phyloP scores from a whole-genome alignment of 2,797 vertebrate genomes.

The Pyrocephalus nanus region DNA sequence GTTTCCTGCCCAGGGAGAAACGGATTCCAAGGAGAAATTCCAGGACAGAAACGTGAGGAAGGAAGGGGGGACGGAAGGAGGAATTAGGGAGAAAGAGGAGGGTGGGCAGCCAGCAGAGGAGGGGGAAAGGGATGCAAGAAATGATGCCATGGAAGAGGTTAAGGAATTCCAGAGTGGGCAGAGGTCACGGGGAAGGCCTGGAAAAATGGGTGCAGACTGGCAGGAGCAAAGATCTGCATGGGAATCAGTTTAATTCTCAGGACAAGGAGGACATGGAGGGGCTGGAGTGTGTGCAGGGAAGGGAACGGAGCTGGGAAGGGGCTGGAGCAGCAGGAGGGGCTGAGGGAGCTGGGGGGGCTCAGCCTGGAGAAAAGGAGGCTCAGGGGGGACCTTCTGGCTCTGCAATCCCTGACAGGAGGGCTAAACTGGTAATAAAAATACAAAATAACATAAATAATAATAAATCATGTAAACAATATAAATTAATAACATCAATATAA shows the following conservation, averaged over 20 bases:
- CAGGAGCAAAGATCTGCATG: fast-evolving
- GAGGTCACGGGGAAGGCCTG: background rate
- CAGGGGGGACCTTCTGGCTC: background rate
- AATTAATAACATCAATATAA: no score
- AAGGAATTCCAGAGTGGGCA: background rate
- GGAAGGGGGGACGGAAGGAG: background rate
- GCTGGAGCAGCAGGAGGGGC: background rate
- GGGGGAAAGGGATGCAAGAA: background rate
- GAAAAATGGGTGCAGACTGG: fast-evolving
- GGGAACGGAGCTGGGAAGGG: background rate
- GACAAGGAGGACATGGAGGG: background rate
- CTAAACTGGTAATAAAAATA: no score
- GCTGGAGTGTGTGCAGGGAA: background rate
- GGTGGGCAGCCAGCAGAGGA: background rate
- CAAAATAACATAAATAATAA: no score
- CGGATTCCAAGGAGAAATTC: background rate
- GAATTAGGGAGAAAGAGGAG: background rate
- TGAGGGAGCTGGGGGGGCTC: background rate
- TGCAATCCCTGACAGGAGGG: background rate
- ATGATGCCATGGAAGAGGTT: background rate
- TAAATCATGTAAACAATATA: no score
- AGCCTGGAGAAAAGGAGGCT: background rate
- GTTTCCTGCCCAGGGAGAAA: background rate
- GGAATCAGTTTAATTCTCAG: background rate
- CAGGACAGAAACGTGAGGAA: background rate